Evolutionary conservation across 2,888 invertebrate genomes (phyloP), one percentile per base, ranked within the genome.

Genomic region (Callyntrura guangdongensis): DNA sequence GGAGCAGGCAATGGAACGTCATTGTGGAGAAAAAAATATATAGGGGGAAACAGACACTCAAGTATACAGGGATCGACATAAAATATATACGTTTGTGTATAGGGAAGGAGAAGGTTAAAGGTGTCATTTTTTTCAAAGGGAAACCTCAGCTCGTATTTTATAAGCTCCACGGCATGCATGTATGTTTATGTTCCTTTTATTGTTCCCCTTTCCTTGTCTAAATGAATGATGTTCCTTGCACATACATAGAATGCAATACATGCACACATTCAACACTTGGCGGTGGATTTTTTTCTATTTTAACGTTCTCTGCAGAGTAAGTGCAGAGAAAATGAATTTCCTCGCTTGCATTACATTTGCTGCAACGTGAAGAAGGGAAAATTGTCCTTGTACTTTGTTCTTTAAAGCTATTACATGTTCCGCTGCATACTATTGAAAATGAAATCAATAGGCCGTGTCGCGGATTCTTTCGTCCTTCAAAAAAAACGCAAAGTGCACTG

Each of bases 401-500:
- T 56, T 59, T 59, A 36, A 53, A 1, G 20, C 56, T n/a, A 59
- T 79, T 79, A 79, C 59, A n/a, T 79, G 86, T 61, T 67, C 72
- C 53, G 47, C 36, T 64, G 77, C 85, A 69, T 56, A 67, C 83
- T 67, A 74, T 85, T 36, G 53, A 56, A 83, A 83, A 83, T 67
- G 83, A 83, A 83, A 64, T 83, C 83, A 83, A 83, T 83, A 53
- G 77, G 3, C 77, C 49, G 61, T 59, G 77, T 49, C 86, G 79
- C 56, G 36, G 36, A 36, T 36, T 79, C 36, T 79, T 77, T 79
- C 27, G 9, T 59, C 36, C 47, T 77, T 64, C 56, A n/a, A 22
- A 74, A 53, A 72, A 53, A 36, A 12, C 56, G 53, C n/a, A 56
- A 86, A 86, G 61, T 49, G 56, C 25, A 49, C 25, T 79, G 59